Evolutionary conservation across 64 coral and sea anemone species (phyloP).

Genomic region (Cladopsammia gracilis): DNA sequence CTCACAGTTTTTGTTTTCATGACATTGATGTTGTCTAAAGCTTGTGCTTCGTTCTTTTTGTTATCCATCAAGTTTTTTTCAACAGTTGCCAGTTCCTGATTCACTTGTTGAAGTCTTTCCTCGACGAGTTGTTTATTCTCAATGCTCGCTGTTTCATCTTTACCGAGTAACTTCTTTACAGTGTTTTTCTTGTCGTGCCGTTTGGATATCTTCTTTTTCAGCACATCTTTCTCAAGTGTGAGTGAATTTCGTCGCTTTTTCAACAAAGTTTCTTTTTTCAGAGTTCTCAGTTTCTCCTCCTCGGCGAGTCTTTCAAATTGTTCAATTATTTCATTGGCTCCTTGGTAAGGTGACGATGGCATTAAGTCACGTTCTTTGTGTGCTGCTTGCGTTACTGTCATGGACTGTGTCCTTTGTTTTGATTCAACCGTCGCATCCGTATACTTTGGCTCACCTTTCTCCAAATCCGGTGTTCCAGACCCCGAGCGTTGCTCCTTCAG

Average conservation of each 20-base stretch:
- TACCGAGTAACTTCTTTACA: conserved; percentile 79
- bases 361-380: neutral
- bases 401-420: neutral
- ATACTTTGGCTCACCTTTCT: neutral
- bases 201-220: conserved; percentile 84
- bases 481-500: conserved; percentile 51
- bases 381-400: neutral
- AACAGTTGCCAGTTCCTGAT: conserved; percentile 70
- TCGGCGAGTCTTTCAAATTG: conserved; percentile 85
- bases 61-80: conserved; percentile 82
- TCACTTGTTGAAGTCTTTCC: conserved; percentile 79
- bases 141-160: conserved; percentile 61
- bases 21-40: conserved; percentile 70
- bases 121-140: conserved; percentile 49
- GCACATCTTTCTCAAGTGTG: conserved; percentile 82
- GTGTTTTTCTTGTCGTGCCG: conserved; percentile 78
- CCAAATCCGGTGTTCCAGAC: conserved; percentile 29
- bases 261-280: conserved; percentile 86
- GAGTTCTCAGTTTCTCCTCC: conserved; percentile 82
- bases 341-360: conserved; percentile 14
- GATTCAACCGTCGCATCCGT: neutral
- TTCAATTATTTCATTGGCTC: conserved; percentile 56
- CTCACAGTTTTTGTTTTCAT: conserved; percentile 76
- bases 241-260: conserved; percentile 91
- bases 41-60: conserved; percentile 78